Evolutionary conservation across 2,113 vertebrate species (phyloP).

Genomic region (Amphiprion percula): DNA sequence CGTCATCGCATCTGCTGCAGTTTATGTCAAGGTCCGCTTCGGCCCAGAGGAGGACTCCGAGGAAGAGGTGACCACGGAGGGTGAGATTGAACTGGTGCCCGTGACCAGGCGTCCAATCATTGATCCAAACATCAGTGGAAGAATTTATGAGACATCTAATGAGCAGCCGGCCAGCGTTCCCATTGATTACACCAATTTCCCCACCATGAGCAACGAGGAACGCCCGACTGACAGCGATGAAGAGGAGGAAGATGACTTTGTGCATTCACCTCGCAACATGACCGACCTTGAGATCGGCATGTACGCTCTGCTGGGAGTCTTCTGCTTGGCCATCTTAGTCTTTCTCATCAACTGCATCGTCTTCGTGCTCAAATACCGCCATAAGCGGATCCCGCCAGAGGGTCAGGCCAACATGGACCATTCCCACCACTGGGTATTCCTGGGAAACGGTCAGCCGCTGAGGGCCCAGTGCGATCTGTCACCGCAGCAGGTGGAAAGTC

Average conservation of each 20-base stretch:
- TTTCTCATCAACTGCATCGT: conserved; percentile 99
- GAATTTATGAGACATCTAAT: conserved; percentile 80
- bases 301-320: conserved; percentile 96
- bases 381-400: conserved; percentile 95
- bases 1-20: conserved; percentile 88
- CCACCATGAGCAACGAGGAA: conserved; percentile 89
- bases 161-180: conserved; percentile 85
- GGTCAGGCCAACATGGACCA: conserved; percentile 99
- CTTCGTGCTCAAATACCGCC: conserved; percentile 96
- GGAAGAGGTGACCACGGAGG: conserved; percentile 84
- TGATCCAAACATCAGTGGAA: conserved; percentile 77
- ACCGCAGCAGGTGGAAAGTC: conserved; percentile 90
- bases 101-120: conserved; percentile 86
- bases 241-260: conserved; percentile 84
- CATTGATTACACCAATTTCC: conserved; percentile 90
- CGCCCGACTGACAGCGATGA: conserved; percentile 77
- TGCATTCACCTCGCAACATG: conserved; percentile 91
- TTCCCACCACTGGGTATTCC: conserved; percentile 98
- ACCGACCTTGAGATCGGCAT: conserved; percentile 98
- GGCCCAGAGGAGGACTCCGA: conserved; percentile 88
- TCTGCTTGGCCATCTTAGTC: conserved; percentile 97
- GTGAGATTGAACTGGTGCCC: conserved; percentile 62
- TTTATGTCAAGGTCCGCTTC: conserved; percentile 91
- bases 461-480: conserved; percentile 92
- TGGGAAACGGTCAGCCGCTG: conserved; percentile 95